Base-by-base conservation (phyloP, 2,797 vertebrate species). In the Leptoclinus maculatus region DNA sequence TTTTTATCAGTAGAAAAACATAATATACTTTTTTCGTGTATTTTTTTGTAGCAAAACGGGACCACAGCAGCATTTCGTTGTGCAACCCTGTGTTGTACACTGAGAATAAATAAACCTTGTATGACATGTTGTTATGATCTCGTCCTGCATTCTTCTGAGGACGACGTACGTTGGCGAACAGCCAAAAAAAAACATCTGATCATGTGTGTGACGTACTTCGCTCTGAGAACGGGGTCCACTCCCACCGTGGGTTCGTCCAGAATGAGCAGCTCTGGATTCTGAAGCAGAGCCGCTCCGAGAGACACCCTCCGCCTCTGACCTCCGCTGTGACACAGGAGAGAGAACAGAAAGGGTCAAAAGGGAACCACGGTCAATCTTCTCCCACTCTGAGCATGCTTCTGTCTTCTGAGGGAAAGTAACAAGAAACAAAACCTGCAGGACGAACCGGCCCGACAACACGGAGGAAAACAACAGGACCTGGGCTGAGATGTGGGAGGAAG, bases 211-310 rank as follows among this genome's bases (percentile, higher is more conserved):
- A 76, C 89, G 25, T 93, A 95, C 94, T 93, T 95, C 1, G 94
- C 59, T 58, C 95, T 91, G 77, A 96, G 92, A 66, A 96, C 95
- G 2, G 96, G 96, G 87, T 96, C 96, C 41, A 96, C 96, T 51
- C 96, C 96, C 0, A 96, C 95, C 0, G 96, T 96, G 0, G 96
- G 96, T 25, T 96, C 96, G 23, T 96, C 96, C 74, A 96, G 86
- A 68, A 96, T 95, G 65, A 96, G 94, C 80, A 96, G 94, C 72
- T 93, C 90, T 23, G 96, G 95, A 56, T 96, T 95, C 88, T 96
- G 96, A 29, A 96, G 94, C 69, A 96, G 90, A 70, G 96, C 96
- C 0, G 95, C 95, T 13, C 94, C 94, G 0, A 96, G 94, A 9
- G 95, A 96, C 54, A 96, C 95, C 19, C 95, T 86, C 1, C 95